A percentile compares a stretch with the other conserved stretches of the same genome.
Conservation (phyloP, 1,140 invertebrate genomes). For the Rhyzopertha dominica region DNA sequence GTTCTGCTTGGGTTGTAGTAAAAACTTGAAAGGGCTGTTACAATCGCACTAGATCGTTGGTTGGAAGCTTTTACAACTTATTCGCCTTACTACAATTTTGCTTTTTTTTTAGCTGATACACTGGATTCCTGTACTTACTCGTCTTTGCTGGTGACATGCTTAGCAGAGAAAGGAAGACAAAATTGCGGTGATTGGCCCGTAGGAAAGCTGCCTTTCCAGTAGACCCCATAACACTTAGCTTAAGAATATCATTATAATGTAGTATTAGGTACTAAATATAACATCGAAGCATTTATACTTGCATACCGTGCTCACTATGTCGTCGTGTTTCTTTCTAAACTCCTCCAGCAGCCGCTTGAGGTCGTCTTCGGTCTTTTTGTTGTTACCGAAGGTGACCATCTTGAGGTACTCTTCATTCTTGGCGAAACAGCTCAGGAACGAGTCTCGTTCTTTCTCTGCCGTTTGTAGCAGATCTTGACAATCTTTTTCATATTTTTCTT, state of each 20-base stretch:
- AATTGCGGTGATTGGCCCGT: constrained; percentile 44
- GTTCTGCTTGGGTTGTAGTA: too few species aligned
- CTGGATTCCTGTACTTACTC: constrained; percentile 36
- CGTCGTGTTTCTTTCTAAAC: constrained; percentile 32
- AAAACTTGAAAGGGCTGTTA: too few species aligned
- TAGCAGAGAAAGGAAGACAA: constrained; percentile 35
- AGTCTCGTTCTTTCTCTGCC: constrained; percentile 19
- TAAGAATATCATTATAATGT: too few species aligned
- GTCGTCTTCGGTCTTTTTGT: constrained; percentile 15
- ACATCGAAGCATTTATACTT: constrained; percentile 6
- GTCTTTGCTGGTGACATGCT: constrained; percentile 30
- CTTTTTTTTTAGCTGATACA: constrained; percentile 25
- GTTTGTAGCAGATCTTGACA: constrained; percentile 20
- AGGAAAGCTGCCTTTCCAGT: constrained; percentile 27
- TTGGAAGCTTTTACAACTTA: too few species aligned
- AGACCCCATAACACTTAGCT: too few species aligned
- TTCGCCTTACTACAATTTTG: constrained; percentile 3
- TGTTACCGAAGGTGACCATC: constrained; percentile 34
- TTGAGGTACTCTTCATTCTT: constrained; percentile 29
- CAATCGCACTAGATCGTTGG: too few species aligned
- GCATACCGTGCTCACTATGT: constrained; percentile 26
- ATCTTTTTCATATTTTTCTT: constrained; percentile 31
- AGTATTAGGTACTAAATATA: too few species aligned
- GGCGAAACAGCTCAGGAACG: constrained; percentile 11
- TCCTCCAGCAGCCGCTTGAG: constrained; percentile 25